phyloP scores from a whole-genome alignment of 2,797 vertebrate genomes.

The Pangasius macronema region DNA sequence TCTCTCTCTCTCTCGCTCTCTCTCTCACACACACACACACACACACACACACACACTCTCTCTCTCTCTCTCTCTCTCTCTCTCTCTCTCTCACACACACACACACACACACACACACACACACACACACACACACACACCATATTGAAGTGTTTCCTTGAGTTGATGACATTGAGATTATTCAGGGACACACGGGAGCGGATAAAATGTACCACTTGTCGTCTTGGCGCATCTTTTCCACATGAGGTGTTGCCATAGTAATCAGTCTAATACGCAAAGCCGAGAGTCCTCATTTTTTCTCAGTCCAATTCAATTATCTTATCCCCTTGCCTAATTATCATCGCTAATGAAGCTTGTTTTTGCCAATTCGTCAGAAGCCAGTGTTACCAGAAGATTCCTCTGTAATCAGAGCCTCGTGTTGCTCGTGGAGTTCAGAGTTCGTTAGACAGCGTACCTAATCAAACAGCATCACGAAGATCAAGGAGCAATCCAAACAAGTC shows the following conservation, averaged over 20 bases:
- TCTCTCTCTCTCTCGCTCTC: no score
- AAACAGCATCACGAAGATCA: neutral
- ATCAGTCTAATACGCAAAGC: conserved; percentile 44
- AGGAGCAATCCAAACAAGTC: neutral
- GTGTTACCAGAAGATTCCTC: conserved; percentile 12
- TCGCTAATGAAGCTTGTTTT: conserved; percentile 51
- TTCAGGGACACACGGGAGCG: conserved; percentile 23
- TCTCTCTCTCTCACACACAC: no score
- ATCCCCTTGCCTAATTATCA: conserved; percentile 31
- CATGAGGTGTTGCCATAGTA: conserved; percentile 58
- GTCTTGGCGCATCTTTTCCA: conserved; percentile 51
- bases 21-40: conserved; percentile 9
- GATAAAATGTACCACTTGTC: conserved; percentile 38
- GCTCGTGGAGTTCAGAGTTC: neutral
- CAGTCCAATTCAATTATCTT: conserved; percentile 48
- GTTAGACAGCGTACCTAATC: neutral
- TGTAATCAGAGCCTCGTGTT: conserved; percentile 24
- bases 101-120: conserved; percentile 21
- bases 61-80: no score
- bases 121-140: conserved; percentile 35
- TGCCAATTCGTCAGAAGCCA: conserved; percentile 43
- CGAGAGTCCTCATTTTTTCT: conserved; percentile 30
- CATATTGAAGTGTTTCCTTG: neutral
- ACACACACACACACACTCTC: conserved; percentile 30
- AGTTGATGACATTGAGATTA: conserved; percentile 38